These are phyloP conservation scores for Eremophila alpestris DNA, from an alignment of 2,797 vertebrate species.

Conservation along the genomic window DNA sequence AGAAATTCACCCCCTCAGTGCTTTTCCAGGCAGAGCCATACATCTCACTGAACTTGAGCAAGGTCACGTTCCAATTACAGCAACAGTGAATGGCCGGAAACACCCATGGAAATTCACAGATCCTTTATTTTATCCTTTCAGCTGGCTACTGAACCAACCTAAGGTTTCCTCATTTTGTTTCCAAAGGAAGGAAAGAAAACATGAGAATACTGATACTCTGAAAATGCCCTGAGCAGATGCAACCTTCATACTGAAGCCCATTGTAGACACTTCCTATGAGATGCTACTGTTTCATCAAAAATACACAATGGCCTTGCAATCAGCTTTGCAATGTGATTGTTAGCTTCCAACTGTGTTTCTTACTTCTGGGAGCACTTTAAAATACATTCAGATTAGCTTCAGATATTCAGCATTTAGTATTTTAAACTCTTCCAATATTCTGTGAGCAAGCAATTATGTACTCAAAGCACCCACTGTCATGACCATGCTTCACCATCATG, in stretches of 20 bases:
- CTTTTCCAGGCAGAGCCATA: background rate
- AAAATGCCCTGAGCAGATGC: background rate
- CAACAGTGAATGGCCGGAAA: conserved; percentile 13
- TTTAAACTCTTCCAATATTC: background rate
- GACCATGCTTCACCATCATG: background rate
- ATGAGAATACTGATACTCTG: background rate
- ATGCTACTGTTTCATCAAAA: background rate
- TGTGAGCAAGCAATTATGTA: background rate
- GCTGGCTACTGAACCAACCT: background rate
- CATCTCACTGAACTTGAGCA: conserved; percentile 14
- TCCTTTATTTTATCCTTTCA: background rate
- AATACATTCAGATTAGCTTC: background rate
- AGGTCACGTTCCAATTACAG: background rate
- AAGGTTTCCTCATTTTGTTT: background rate
- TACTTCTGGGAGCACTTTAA: background rate
- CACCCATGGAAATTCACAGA: background rate
- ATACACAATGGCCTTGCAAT: background rate
- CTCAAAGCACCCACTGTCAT: background rate
- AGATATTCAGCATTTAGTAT: background rate
- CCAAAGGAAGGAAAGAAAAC: conserved; percentile 28
- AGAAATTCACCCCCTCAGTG: background rate
- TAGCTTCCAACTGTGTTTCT: background rate
- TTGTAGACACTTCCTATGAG: background rate
- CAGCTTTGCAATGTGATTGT: background rate
- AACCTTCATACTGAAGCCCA: background rate